Evolutionary conservation across 2,888 invertebrate species (phyloP).

Genomic region (Hermaeophaga mercurialis): DNA sequence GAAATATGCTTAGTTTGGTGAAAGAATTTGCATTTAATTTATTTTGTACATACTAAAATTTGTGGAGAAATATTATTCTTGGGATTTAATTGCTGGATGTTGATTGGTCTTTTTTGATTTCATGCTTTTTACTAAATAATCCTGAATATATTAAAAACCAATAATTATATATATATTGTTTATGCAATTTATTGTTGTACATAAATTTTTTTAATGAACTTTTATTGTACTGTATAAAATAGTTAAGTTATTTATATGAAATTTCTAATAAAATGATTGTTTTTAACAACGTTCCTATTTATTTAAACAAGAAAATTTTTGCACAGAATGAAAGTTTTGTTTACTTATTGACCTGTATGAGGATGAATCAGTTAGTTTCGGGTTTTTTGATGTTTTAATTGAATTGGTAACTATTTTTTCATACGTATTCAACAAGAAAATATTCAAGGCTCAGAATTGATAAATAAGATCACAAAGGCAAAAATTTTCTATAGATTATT

Average conservation of each 20-base stretch:
- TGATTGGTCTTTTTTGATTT: slow-evolving; percentile 1
- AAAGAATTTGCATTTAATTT: background rate
- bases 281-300: too few relatives aligned
- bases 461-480: too few relatives aligned
- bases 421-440: too few relatives aligned
- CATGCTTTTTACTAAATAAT: slow-evolving; percentile 6
- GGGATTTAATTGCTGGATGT: background rate
- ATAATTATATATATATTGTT: slow-evolving; percentile 14
- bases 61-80: background rate
- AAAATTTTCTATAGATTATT: too few relatives aligned
- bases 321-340: too few relatives aligned
- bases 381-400: too few relatives aligned
- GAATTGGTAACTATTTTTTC: too few relatives aligned
- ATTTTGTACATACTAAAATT: background rate
- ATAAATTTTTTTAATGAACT: slow-evolving; percentile 42
- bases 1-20: background rate
- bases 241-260: slow-evolving; percentile 49
- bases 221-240: slow-evolving; percentile 44
- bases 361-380: too few relatives aligned
- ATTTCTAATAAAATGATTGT: slow-evolving; percentile 51
- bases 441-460: too few relatives aligned
- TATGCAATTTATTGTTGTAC: slow-evolving; percentile 39
- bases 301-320: too few relatives aligned
- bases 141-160: background rate
- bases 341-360: too few relatives aligned